Evolutionary conservation across 2,888 invertebrate genomes (phyloP).

Genomic region (Antheraea assamensis): DNA sequence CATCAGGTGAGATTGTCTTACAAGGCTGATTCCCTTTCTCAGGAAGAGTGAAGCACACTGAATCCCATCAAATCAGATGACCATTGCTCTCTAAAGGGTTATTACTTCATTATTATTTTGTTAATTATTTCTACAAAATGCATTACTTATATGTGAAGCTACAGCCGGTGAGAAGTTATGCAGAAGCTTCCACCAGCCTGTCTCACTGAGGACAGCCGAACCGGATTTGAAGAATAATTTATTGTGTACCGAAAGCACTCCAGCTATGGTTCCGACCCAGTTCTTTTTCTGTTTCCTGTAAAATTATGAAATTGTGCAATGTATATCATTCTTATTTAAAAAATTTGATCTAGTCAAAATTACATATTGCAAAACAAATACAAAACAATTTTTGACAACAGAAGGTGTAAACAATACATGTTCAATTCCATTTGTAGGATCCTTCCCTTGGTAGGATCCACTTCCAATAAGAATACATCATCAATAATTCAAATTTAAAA

Average conservation of each 20-base stretch:
- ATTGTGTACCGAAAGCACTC: conserved; percentile 89
- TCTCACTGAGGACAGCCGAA: conserved; percentile 85
- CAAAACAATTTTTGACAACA: no score
- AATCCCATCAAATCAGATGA: no score
- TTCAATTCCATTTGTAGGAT: no score
- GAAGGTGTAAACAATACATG: no score
- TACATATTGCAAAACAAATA: background rate
- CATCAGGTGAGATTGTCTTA: no score
- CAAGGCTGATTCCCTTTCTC: no score
- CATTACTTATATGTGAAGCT: conserved; percentile 66
- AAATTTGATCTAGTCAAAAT: no score
- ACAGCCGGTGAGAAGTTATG: conserved; percentile 75
- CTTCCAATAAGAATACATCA: no score
- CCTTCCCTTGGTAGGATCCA: no score
- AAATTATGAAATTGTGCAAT: background rate
- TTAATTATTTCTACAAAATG: background rate
- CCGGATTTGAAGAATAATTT: conserved; percentile 90
- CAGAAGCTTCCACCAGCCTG: conserved; percentile 93
- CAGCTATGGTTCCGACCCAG: conserved; percentile 94
- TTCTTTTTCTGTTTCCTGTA: conserved; percentile 88
- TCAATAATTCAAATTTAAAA: no score
- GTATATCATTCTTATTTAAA: no score
- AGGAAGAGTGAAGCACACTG: no score
- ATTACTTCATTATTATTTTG: background rate
- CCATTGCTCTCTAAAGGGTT: background rate